These are phyloP conservation scores for Syndactyla subalaris DNA, from an alignment of 2,797 vertebrate species.

Conservation along the genomic window DNA sequence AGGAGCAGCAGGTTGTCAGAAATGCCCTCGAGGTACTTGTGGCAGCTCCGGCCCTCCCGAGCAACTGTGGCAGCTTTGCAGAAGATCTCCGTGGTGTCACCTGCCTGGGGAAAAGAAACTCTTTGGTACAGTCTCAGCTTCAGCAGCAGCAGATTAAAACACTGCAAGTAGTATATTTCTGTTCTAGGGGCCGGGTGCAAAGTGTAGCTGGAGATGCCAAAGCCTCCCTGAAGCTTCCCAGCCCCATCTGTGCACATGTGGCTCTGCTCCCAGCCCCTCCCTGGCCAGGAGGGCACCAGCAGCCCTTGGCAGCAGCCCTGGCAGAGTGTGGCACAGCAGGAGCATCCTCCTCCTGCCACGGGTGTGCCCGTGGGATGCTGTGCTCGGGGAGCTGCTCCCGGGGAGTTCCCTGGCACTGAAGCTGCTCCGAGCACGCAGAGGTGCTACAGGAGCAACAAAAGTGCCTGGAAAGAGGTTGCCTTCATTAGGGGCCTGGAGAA, in stretches of 20 bases:
- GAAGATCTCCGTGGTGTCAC: neutral
- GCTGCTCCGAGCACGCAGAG: neutral
- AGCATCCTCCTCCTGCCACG: rapidly evolving
- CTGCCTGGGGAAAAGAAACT: neutral
- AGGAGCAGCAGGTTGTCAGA: neutral
- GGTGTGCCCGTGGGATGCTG: neutral
- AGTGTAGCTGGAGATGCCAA: neutral
- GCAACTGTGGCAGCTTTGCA: slow-evolving; percentile 30
- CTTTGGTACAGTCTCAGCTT: neutral
- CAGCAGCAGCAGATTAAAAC: neutral
- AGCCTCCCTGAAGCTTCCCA: neutral
- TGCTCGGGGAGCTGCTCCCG: neutral
- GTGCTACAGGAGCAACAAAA: rapidly evolving
- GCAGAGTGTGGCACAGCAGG: neutral
- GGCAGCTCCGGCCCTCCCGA: neutral
- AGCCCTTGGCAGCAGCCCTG: neutral
- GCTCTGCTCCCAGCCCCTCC: neutral
- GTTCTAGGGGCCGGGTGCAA: neutral
- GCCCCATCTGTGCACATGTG: rapidly evolving
- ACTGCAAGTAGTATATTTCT: rapidly evolving
- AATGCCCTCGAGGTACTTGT: neutral
- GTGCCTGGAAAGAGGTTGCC: neutral
- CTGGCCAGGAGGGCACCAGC: neutral
- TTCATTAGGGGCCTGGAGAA: neutral
- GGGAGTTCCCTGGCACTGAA: rapidly evolving